A percentile compares a stretch with the other conserved stretches of the same genome.
phyloP scores from a whole-genome alignment of 2,113 vertebrate species.

The Pelvicachromis taeniatus region DNA sequence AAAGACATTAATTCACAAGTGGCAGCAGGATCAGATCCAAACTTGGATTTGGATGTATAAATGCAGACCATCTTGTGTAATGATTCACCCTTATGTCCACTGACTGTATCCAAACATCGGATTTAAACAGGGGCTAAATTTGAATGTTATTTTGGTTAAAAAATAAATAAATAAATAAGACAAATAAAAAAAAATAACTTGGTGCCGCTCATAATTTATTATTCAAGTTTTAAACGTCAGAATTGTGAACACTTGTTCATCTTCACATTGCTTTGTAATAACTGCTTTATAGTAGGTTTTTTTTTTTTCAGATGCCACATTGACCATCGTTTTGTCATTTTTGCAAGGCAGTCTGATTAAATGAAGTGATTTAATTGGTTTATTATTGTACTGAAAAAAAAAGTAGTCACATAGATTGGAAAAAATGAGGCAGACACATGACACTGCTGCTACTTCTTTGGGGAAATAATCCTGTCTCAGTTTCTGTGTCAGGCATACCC shows the following conservation, averaged over 20 bases:
- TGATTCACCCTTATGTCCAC: background rate
- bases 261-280: background rate
- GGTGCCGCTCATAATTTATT: background rate
- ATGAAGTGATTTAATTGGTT: background rate
- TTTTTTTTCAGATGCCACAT: background rate
- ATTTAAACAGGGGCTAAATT: background rate
- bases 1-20: conserved; percentile 22
- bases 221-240: background rate
- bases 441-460: background rate
- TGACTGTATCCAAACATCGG: background rate
- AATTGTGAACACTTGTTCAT: background rate
- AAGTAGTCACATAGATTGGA: background rate
- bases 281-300: background rate
- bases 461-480: background rate
- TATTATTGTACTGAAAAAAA: background rate
- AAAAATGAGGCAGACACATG: background rate
- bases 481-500: conserved; percentile 14
- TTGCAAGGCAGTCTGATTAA: background rate
- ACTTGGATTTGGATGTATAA: background rate
- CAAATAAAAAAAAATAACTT: background rate
- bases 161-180: too few species aligned
- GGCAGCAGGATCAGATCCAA: background rate
- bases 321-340: background rate
- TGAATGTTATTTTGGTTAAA: background rate
- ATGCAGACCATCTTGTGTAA: background rate